A percentile compares a stretch with the other conserved stretches of the same genome.
phyloP scores from a whole-genome alignment of 2,888 invertebrate species.

The Sarcophaga subvicina region DNA sequence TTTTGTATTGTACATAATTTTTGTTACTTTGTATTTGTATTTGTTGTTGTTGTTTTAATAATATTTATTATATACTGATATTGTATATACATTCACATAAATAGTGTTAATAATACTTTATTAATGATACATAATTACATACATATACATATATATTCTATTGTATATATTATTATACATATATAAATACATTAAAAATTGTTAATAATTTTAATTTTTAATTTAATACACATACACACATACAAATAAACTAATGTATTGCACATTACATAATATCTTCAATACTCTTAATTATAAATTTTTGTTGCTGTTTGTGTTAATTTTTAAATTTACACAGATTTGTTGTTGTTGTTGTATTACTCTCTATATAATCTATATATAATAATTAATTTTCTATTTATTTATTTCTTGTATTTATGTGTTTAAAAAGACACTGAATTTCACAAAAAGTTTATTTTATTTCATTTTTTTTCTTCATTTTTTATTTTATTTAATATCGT shows the following conservation, averaged over 20 bases:
- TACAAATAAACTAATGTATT: slow-evolving; percentile 54
- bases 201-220: slow-evolving; percentile 1
- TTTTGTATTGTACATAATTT: not conserved
- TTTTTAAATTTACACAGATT: slow-evolving; percentile 8
- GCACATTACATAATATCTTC: slow-evolving; percentile 29
- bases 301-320: slow-evolving; percentile 28
- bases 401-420: slow-evolving; percentile 63
- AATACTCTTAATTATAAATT: not conserved
- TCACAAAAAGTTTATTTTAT: slow-evolving; percentile 74
- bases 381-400: slow-evolving; percentile 48
- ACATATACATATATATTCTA: not conserved
- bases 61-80: not conserved
- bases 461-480: slow-evolving; percentile 34
- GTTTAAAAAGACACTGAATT: slow-evolving; percentile 79
- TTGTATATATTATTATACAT: slow-evolving; percentile 15
- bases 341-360: slow-evolving; percentile 66
- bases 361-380: slow-evolving; percentile 38
- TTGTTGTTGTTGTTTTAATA: not conserved
- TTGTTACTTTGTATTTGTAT: not conserved
- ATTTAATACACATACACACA: slow-evolving; percentile 36
- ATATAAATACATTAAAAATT: slow-evolving; percentile 34
- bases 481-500: not conserved
- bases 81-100: not conserved
- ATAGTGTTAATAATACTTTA: not conserved
- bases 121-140: not conserved